Conservation (phyloP, 2,888 invertebrate genomes). For the Pemphredon lugubris region DNA sequence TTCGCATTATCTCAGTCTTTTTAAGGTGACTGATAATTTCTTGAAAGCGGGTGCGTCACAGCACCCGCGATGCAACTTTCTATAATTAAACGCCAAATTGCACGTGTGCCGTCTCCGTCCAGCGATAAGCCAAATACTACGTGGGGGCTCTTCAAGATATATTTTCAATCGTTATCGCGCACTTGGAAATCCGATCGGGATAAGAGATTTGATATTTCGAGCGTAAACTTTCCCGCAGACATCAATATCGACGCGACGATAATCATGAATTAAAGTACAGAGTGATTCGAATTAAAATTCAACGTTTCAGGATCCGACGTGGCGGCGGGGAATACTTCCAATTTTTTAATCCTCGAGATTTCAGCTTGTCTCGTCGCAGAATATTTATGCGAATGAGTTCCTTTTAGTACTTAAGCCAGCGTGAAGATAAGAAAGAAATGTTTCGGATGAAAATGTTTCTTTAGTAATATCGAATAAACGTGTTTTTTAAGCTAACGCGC, state of each 20-base stretch:
- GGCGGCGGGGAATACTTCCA: too few species aligned
- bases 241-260: background rate
- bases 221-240: background rate
- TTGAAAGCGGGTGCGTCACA: slow-evolving; percentile 13
- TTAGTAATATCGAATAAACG: too few species aligned
- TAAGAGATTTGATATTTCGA: background rate
- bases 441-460: too few species aligned
- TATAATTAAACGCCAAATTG: slow-evolving; percentile 19
- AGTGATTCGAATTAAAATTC: too few species aligned
- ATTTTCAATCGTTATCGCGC: background rate
- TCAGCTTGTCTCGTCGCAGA: too few species aligned
- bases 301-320: too few species aligned
- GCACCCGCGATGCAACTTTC: slow-evolving; percentile 5
- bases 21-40: slow-evolving; percentile 28
- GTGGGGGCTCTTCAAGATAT: background rate
- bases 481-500: too few species aligned
- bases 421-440: too few species aligned
- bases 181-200: background rate
- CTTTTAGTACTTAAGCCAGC: too few species aligned
- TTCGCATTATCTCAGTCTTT: slow-evolving; percentile 11
- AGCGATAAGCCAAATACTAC: slow-evolving; percentile 8
- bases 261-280: background rate
- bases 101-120: background rate
- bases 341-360: too few species aligned
- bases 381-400: too few species aligned